Evolutionary conservation across 1,140 invertebrate genomes (phyloP).

Genomic region (Sinella curviseta): DNA sequence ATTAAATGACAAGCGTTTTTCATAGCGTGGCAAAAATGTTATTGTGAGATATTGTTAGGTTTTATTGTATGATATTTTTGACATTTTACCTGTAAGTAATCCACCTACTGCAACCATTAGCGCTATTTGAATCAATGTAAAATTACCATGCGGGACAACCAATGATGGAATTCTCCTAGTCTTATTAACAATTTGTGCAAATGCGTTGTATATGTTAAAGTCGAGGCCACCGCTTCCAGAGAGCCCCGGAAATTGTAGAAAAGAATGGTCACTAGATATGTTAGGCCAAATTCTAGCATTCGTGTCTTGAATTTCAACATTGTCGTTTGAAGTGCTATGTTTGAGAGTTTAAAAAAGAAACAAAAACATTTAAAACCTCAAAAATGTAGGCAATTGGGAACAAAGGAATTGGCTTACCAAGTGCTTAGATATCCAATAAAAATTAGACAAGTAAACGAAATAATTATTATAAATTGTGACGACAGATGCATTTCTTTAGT

Average conservation of each 20-base stretch:
- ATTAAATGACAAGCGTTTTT: too few species aligned
- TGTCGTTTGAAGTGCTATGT: not conserved
- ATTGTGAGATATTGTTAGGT: too few species aligned
- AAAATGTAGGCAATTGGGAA: too few species aligned
- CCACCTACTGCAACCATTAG: slow-evolving; percentile 33
- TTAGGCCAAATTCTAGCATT: slow-evolving; percentile 2
- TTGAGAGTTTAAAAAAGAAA: not conserved
- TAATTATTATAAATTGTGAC: not conserved
- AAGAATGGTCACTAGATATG: not conserved
- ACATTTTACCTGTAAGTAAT: slow-evolving; percentile 32
- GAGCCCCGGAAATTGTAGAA: not conserved
- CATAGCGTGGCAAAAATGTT: too few species aligned
- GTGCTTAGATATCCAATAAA: not conserved
- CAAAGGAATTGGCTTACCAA: not conserved
- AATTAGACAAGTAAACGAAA: not conserved
- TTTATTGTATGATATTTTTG: too few species aligned
- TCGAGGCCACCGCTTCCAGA: not conserved
- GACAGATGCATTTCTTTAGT: not conserved
- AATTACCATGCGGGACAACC: slow-evolving; percentile 30
- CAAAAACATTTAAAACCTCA: too few species aligned
- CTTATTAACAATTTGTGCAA: slow-evolving; percentile 16
- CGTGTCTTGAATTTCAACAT: not conserved
- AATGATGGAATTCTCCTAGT: slow-evolving; percentile 5
- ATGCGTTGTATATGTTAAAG: not conserved
- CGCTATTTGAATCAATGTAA: slow-evolving; percentile 37